Percentiles rank a stretch among this genome's conserved stretches.
phyloP scores from a whole-genome alignment of 2,797 vertebrate genomes.

The Crax fasciolata region DNA sequence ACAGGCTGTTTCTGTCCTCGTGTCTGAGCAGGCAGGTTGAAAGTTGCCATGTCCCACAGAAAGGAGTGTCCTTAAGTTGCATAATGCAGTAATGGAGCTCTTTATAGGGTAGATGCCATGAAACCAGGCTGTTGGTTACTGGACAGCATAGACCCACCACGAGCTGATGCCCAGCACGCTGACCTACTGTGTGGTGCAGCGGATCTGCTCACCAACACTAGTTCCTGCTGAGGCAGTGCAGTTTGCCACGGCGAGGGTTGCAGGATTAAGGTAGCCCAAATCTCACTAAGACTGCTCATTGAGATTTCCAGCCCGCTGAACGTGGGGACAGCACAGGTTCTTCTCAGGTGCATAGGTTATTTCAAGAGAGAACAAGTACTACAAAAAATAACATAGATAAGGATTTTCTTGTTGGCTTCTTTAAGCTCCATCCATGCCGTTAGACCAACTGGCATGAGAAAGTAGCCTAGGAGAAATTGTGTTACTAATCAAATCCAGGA shows the following conservation, averaged over 20 bases:
- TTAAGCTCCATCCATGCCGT: not conserved
- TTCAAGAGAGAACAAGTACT: not conserved
- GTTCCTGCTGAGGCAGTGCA: not conserved
- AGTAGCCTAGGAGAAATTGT: not conserved
- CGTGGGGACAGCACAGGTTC: not conserved
- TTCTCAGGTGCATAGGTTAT: not conserved
- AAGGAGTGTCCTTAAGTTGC: not conserved
- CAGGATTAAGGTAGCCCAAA: not conserved
- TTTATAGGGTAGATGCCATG: not conserved
- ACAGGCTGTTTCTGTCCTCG: not conserved
- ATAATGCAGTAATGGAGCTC: not conserved
- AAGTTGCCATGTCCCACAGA: not conserved
- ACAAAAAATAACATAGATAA: not conserved
- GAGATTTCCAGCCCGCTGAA: not conserved
- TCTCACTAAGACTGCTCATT: not conserved
- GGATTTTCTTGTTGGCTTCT: not conserved
- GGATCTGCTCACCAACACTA: not conserved
- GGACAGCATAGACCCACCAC: not conserved
- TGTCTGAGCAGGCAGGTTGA: not conserved
- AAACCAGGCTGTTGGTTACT: not conserved
- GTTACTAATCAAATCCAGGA: not conserved
- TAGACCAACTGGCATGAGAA: not conserved
- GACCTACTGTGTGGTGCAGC: not conserved
- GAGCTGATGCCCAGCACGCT: not conserved
- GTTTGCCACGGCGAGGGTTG: not conserved